Conservation (phyloP, 2,888 invertebrate genomes). For the Andrena marginata region DNA sequence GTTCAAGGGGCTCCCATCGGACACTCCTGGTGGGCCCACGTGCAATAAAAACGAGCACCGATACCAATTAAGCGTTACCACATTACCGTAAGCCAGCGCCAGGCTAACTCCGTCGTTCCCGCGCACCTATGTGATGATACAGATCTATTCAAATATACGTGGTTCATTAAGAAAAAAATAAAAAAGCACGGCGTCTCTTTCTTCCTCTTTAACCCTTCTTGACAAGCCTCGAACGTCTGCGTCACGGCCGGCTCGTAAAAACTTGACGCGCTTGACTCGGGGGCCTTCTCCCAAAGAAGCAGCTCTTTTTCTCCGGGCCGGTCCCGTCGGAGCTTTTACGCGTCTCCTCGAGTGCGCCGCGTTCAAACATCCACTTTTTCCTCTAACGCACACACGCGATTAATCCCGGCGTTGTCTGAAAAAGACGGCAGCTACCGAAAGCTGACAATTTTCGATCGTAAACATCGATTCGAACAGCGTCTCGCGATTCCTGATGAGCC, state of each 20-base stretch:
- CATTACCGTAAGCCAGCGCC: slow-evolving; percentile 46
- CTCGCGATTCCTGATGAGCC: background rate
- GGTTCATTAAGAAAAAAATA: slow-evolving; percentile 45
- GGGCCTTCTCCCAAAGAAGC: slow-evolving; percentile 48
- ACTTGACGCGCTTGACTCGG: slow-evolving; percentile 42
- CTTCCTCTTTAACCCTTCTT: slow-evolving; percentile 29
- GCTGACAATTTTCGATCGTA: background rate
- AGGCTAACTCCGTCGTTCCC: slow-evolving; percentile 48
- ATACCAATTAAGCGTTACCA: slow-evolving; percentile 53
- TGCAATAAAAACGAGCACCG: slow-evolving; percentile 54
- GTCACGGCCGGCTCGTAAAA: slow-evolving; percentile 51
- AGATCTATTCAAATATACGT: slow-evolving; percentile 63
- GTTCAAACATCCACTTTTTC: slow-evolving; percentile 26
- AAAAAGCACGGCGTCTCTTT: slow-evolving; percentile 24
- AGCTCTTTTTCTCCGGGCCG: slow-evolving; percentile 32
- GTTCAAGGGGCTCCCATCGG: background rate
- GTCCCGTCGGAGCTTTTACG: slow-evolving; percentile 10
- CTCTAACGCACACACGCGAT: background rate
- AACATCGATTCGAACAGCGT: background rate
- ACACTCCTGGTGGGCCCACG: slow-evolving; percentile 27
- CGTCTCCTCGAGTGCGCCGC: background rate
- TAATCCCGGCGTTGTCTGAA: slow-evolving; percentile 8
- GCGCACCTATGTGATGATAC: slow-evolving; percentile 49
- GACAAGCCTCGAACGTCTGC: slow-evolving; percentile 27
- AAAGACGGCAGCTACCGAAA: slow-evolving; percentile 6